These are phyloP conservation scores for Palloptera scutellata DNA, from an alignment of 2,888 invertebrate genomes.

Conservation along the genomic window DNA sequence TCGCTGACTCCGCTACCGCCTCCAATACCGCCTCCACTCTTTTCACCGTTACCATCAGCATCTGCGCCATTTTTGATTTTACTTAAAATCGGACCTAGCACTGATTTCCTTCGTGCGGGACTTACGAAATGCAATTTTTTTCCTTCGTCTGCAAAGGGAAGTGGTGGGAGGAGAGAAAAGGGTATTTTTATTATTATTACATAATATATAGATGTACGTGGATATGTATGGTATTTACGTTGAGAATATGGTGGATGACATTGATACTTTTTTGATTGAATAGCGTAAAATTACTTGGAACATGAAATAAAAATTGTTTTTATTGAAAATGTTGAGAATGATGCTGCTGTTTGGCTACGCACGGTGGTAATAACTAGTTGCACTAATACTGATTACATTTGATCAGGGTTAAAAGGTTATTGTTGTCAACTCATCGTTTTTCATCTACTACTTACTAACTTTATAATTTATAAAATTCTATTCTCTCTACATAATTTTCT, in stretches of 20 bases:
- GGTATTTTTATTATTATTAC: too few species aligned
- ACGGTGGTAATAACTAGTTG: too few species aligned
- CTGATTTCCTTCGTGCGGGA: slow-evolving; percentile 61
- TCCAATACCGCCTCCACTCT: slow-evolving; percentile 21
- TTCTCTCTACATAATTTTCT: too few species aligned
- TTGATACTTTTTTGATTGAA: slow-evolving; percentile 33
- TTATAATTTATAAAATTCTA: too few species aligned
- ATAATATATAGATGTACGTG: slow-evolving; percentile 1
- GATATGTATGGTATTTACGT: not conserved
- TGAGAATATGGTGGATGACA: slow-evolving; percentile 2
- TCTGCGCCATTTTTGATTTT: slow-evolving; percentile 61
- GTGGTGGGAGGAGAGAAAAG: not conserved
- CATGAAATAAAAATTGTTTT: too few species aligned
- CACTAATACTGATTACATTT: too few species aligned
- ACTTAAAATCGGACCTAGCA: slow-evolving; percentile 60
- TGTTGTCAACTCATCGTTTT: too few species aligned
- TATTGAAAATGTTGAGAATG: too few species aligned
- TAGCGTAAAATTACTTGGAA: slow-evolving; percentile 27
- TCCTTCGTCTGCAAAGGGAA: slow-evolving; percentile 57
- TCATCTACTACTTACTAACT: too few species aligned
- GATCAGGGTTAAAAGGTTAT: too few species aligned
- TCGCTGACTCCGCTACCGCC: slow-evolving; percentile 37
- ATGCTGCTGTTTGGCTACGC: too few species aligned
- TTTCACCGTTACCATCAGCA: slow-evolving; percentile 39
- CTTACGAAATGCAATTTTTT: slow-evolving; percentile 62